Evolutionary conservation across 2,888 invertebrate species (phyloP).

Genomic region (Drosophila dives): DNA sequence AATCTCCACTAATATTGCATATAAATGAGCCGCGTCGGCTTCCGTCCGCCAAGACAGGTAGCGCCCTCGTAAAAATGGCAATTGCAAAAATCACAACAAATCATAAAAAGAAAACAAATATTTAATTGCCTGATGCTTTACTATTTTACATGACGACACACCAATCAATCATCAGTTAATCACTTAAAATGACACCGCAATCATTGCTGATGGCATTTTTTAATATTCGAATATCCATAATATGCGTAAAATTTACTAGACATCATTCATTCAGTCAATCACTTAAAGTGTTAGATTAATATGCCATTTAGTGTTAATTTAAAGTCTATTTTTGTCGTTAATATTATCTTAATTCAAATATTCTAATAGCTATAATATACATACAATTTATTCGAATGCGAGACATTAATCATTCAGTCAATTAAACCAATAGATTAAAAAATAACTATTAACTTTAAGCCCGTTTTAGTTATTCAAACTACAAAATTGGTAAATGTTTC

Average conservation of each 20-base stretch:
- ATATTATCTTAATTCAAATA: no score
- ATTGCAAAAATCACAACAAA: slow-evolving; percentile 75
- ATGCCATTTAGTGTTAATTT: background rate
- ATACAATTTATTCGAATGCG: background rate
- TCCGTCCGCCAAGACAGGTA: slow-evolving; percentile 48
- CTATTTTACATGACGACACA: slow-evolving; percentile 25
- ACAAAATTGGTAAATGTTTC: background rate
- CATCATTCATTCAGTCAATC: background rate
- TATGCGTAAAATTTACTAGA: background rate
- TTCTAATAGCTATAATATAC: background rate
- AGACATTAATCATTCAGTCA: slow-evolving; percentile 1
- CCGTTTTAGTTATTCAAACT: background rate
- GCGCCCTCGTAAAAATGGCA: slow-evolving; percentile 60
- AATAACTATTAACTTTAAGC: background rate
- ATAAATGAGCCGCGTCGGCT: slow-evolving; percentile 45
- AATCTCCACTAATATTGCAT: slow-evolving; percentile 61
- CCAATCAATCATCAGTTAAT: slow-evolving; percentile 41
- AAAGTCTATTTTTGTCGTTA: no score
- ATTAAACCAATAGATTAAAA: slow-evolving; percentile 3
- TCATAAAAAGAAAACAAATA: slow-evolving; percentile 52
- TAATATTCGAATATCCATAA: background rate
- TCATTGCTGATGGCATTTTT: background rate
- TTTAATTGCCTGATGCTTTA: slow-evolving; percentile 54
- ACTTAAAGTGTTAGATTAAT: background rate
- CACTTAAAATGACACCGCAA: slow-evolving; percentile 19